Conservation (phyloP, 2,113 vertebrate genomes). For the Podocnemis expansa region DNA sequence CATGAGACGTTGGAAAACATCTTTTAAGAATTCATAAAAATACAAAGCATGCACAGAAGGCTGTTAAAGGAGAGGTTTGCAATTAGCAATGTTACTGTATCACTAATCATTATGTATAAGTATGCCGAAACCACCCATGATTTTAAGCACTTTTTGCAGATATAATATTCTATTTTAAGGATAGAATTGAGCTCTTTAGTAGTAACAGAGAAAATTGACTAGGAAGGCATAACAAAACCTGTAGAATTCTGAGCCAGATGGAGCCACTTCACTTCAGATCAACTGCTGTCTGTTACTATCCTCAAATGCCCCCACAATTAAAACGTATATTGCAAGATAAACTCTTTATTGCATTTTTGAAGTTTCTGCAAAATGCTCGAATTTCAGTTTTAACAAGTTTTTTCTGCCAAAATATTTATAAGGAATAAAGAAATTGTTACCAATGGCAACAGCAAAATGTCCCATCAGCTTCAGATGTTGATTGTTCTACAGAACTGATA, state of each 20-base stretch:
- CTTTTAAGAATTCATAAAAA: slow-evolving; percentile 25
- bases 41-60: background rate
- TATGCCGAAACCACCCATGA: slow-evolving; percentile 11
- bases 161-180: slow-evolving; percentile 52
- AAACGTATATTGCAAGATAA: background rate
- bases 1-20: background rate
- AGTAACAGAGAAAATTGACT: background rate
- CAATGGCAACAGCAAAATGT: slow-evolving; percentile 65
- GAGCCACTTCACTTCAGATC: slow-evolving; percentile 58
- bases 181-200: background rate
- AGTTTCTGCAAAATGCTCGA: background rate
- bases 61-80: slow-evolving; percentile 18
- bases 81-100: slow-evolving; percentile 12
- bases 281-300: slow-evolving; percentile 57
- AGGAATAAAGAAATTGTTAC: slow-evolving; percentile 59
- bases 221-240: background rate
- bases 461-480: slow-evolving; percentile 56
- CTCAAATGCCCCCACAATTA: slow-evolving; percentile 45
- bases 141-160: slow-evolving; percentile 29
- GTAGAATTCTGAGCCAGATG: slow-evolving; percentile 36
- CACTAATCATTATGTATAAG: background rate
- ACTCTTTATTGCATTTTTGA: background rate
- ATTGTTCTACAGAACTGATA: slow-evolving; percentile 50
- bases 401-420: slow-evolving; percentile 56
- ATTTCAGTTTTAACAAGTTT: background rate